Conservation (phyloP, 2,888 invertebrate species). For the Leucoma salicis region DNA sequence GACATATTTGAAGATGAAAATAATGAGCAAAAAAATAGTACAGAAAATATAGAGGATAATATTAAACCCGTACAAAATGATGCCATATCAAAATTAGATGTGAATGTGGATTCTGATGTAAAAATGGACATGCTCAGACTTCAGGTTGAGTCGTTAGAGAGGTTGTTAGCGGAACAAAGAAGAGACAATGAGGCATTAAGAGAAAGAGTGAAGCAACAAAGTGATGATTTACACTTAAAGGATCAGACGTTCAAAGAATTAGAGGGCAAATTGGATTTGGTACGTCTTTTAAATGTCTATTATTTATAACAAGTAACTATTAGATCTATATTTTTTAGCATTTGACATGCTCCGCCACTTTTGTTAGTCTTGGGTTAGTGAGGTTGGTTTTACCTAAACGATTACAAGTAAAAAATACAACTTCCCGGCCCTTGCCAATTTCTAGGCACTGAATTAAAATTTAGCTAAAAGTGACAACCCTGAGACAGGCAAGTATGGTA, state of each 20-base stretch:
- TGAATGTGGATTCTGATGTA: constrained; percentile 27
- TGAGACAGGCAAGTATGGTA: no score
- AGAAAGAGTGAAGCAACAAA: constrained; percentile 61
- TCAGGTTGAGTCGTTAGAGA: constrained; percentile 66
- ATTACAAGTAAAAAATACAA: no score
- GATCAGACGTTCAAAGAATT: constrained; percentile 69
- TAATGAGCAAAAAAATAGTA: constrained; percentile 13
- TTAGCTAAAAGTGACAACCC: no score
- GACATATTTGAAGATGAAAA: constrained; percentile 69
- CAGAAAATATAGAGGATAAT: neutral
- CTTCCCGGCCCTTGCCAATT: no score
- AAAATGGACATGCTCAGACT: constrained; percentile 52
- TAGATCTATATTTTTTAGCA: no score
- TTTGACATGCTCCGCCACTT: no score
- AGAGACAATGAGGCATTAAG: constrained; percentile 57
- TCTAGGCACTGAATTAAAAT: no score
- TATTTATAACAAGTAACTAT: no score
- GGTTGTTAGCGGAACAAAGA: constrained; percentile 60
- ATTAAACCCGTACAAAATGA: constrained; percentile 15
- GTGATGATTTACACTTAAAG: constrained; percentile 61
- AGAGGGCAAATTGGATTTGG: constrained; percentile 76
- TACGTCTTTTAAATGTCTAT: constrained; percentile 46
- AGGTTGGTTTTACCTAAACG: no score
- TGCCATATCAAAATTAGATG: constrained; percentile 16
- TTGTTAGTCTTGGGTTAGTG: no score